These are phyloP conservation scores for Aplochiton taeniatus DNA, from an alignment of 2,797 vertebrate genomes.

Conservation along the genomic window DNA sequence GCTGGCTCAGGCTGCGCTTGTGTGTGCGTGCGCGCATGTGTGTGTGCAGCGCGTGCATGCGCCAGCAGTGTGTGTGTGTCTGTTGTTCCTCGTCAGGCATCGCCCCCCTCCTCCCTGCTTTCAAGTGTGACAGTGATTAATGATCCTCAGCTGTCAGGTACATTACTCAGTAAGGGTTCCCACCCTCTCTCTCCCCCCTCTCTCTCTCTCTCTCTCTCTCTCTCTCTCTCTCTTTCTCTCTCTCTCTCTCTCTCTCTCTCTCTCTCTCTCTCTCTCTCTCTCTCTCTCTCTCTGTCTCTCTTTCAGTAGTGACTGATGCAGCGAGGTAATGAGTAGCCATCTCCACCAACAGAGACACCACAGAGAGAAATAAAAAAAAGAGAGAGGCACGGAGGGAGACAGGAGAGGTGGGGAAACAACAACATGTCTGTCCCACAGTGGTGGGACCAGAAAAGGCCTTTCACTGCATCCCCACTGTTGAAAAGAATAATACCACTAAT, in stretches of 20 bases:
- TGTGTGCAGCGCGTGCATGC: background rate
- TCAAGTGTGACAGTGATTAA: conserved; percentile 79
- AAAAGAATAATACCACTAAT: conserved; percentile 71
- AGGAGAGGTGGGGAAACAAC: conserved; percentile 10
- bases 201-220: conserved; percentile 6
- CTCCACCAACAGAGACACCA: conserved; percentile 13
- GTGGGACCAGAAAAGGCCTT: conserved; percentile 42
- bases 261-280: too few species aligned
- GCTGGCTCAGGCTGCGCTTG: conserved; percentile 26
- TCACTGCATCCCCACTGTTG: conserved; percentile 42
- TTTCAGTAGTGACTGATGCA: conserved; percentile 1
- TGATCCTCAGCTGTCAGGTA: conserved; percentile 79
- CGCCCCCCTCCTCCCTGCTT: conserved; percentile 49
- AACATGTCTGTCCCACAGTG: background rate
- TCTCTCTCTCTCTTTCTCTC: conserved; percentile 9
- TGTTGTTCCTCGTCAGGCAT: conserved; percentile 44
- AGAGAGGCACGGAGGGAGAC: background rate
- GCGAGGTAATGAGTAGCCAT: conserved; percentile 1
- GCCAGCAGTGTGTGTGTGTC: conserved; percentile 1
- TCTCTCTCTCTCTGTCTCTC: conserved; percentile 6
- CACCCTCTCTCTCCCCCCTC: conserved; percentile 30
- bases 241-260: conserved; percentile 9
- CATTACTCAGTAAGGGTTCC: conserved; percentile 63
- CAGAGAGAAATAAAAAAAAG: background rate
- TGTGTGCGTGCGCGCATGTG: conserved; percentile 5